Conservation (phyloP, 1,140 invertebrate species). For the Telenomus remus region DNA sequence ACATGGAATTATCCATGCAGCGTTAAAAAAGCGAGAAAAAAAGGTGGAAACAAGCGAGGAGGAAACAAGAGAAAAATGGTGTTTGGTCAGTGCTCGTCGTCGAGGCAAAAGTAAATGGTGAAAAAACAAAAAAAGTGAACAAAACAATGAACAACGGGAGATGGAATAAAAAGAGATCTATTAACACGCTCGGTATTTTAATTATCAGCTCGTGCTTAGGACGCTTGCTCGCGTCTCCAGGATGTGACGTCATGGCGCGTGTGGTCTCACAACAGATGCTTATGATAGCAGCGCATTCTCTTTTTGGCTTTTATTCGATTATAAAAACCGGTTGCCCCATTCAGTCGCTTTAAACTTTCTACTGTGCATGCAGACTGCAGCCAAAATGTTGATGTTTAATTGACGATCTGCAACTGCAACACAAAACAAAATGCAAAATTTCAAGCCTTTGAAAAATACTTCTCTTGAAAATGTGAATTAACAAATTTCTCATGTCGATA, state of each 20-base stretch:
- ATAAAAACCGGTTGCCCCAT: conserved; percentile 49
- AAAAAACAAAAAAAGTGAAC: too few species aligned
- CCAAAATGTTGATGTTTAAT: conserved; percentile 22
- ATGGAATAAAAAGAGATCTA: conserved; percentile 45
- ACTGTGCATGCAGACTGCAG: conserved; percentile 13
- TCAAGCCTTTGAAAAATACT: too few species aligned
- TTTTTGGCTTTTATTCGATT: conserved; percentile 51
- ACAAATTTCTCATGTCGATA: too few species aligned
- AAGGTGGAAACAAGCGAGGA: conserved; percentile 9
- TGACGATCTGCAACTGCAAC: conserved; percentile 13
- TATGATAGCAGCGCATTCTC: conserved; percentile 43
- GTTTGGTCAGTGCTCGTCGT: conserved; percentile 24
- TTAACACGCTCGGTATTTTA: conserved; percentile 54
- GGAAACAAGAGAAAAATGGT: conserved; percentile 10
- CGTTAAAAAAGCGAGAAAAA: conserved; percentile 5
- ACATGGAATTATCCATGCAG: conserved; percentile 5
- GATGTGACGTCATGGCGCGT: conserved; percentile 53
- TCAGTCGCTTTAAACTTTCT: conserved; percentile 44
- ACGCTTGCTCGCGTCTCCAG: conserved; percentile 35
- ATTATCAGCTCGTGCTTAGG: conserved; percentile 53
- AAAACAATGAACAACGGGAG: conserved; percentile 12
- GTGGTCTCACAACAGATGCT: conserved; percentile 48
- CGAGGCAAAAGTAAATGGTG: conserved; percentile 36
- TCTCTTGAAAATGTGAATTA: too few species aligned
- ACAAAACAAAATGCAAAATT: too few species aligned